Evolutionary conservation across 2,797 vertebrate species (phyloP).

Genomic region (Cetoscarus ocellatus): DNA sequence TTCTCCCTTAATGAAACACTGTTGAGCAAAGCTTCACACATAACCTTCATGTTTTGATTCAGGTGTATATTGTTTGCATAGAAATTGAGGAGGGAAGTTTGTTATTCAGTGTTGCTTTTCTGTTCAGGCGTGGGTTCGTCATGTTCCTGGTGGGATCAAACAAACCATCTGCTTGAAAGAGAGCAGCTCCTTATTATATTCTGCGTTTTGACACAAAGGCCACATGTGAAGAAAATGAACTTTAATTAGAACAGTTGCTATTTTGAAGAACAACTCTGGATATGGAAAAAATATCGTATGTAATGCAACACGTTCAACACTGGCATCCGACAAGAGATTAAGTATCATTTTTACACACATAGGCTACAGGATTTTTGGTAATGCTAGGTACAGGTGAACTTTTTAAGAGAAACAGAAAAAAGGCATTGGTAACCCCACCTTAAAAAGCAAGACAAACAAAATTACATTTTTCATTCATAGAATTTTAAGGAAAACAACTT

Average conservation of each 20-base stretch:
- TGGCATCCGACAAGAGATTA: background rate
- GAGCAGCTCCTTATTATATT: slow-evolving; percentile 22
- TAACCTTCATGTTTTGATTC: slow-evolving; percentile 18
- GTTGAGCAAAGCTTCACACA: background rate
- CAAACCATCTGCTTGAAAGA: slow-evolving; percentile 17
- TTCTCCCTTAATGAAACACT: background rate
- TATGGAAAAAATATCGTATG: background rate
- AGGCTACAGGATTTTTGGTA: no score
- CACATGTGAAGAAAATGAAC: slow-evolving; percentile 6
- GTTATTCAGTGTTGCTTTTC: slow-evolving; percentile 9
- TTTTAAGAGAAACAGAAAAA: no score
- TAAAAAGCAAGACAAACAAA: no score
- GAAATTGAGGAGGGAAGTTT: background rate
- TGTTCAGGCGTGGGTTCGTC: slow-evolving; percentile 16
- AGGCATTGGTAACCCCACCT: no score
- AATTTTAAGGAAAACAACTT: no score
- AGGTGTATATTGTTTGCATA: background rate
- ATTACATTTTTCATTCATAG: no score
- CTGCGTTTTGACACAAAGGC: slow-evolving; percentile 9
- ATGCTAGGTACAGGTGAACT: no score
- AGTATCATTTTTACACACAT: no score
- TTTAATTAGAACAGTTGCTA: slow-evolving; percentile 10
- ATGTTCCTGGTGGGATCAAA: slow-evolving; percentile 43
- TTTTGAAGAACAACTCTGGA: background rate
- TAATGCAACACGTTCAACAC: background rate